Percentiles rank a stretch among this genome's conserved stretches.
Conservation (phyloP, 2,888 invertebrate genomes). For the Muscina levida region DNA sequence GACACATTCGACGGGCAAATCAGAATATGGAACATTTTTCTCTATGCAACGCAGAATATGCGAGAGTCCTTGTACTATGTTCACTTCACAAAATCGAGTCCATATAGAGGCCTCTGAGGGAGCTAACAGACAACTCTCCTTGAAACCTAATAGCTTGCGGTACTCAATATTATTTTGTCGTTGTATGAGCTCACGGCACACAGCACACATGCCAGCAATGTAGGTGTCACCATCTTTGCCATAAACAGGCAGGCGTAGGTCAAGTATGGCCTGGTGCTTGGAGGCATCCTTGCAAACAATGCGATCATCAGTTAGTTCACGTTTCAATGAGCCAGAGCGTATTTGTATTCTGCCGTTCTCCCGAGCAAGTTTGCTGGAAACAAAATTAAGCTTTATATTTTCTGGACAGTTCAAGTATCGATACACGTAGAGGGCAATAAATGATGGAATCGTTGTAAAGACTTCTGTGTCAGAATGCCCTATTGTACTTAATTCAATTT, state of each 20-base stretch:
- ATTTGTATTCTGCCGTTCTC: slow-evolving; percentile 69
- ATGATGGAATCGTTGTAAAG: slow-evolving; percentile 83
- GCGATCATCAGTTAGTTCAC: slow-evolving; percentile 74
- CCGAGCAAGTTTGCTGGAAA: slow-evolving; percentile 67
- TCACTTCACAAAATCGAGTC: slow-evolving; percentile 96
- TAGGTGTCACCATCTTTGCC: slow-evolving; percentile 82
- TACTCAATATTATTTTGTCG: slow-evolving; percentile 72
- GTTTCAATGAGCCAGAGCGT: slow-evolving; percentile 71
- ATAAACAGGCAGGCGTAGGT: slow-evolving; percentile 83
- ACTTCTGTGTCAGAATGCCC: slow-evolving; percentile 74
- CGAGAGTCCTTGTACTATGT: slow-evolving; percentile 83
- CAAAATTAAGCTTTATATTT: slow-evolving; percentile 80
- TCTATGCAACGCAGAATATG: slow-evolving; percentile 78
- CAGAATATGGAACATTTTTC: slow-evolving; percentile 71
- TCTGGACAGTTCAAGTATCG: slow-evolving; percentile 82
- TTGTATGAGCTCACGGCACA: slow-evolving; percentile 83
- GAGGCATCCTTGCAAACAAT: slow-evolving; percentile 75
- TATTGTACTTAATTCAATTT: slow-evolving; percentile 75
- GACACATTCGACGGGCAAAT: slow-evolving; percentile 85
- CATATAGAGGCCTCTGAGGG: slow-evolving; percentile 92
- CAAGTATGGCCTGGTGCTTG: slow-evolving; percentile 72
- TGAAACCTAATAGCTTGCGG: slow-evolving; percentile 86
- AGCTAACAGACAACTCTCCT: slow-evolving; percentile 88
- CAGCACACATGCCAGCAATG: slow-evolving; percentile 89
- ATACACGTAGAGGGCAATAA: slow-evolving; percentile 83